A percentile compares a stretch with the other conserved stretches of the same genome.
These are phyloP conservation scores for Pardosa pseudoannulata DNA, from an alignment of 2,888 invertebrate species.

Conservation along the genomic window DNA sequence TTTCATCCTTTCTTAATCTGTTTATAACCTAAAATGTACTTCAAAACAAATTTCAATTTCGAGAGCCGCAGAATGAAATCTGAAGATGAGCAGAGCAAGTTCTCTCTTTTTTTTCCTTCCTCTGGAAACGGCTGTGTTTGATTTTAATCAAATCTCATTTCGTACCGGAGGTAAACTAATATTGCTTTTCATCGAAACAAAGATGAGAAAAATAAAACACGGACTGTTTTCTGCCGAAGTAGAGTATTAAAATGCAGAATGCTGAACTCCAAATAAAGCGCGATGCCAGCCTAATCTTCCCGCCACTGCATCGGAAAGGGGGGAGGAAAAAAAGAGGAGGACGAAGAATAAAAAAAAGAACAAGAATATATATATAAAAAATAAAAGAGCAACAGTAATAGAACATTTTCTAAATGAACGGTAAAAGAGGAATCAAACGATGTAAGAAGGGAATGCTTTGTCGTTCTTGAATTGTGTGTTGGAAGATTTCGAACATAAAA, in stretches of 20 bases:
- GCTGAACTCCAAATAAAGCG: background rate
- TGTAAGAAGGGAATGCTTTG: constrained; percentile 18
- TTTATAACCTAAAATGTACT: background rate
- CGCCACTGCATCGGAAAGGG: background rate
- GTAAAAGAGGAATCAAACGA: constrained; percentile 10
- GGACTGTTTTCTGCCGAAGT: background rate
- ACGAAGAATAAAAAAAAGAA: background rate
- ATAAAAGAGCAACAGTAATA: background rate
- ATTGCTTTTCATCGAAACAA: background rate
- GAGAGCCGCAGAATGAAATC: background rate
- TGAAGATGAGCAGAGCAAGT: background rate
- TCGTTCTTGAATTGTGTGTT: constrained; percentile 32
- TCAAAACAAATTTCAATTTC: background rate
- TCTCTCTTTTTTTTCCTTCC: background rate
- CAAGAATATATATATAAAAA: background rate
- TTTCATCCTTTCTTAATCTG: background rate
- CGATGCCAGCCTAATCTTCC: background rate
- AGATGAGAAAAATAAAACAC: background rate
- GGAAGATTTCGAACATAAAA: constrained; percentile 10
- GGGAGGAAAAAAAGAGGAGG: background rate
- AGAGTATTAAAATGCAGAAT: background rate
- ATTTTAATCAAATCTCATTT: constrained; percentile 1
- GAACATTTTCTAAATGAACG: constrained; percentile 18
- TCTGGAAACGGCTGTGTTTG: background rate
- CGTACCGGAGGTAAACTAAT: background rate